Base-by-base conservation (phyloP, 2,888 invertebrate genomes). In the Cecidostiba fungosa region DNA sequence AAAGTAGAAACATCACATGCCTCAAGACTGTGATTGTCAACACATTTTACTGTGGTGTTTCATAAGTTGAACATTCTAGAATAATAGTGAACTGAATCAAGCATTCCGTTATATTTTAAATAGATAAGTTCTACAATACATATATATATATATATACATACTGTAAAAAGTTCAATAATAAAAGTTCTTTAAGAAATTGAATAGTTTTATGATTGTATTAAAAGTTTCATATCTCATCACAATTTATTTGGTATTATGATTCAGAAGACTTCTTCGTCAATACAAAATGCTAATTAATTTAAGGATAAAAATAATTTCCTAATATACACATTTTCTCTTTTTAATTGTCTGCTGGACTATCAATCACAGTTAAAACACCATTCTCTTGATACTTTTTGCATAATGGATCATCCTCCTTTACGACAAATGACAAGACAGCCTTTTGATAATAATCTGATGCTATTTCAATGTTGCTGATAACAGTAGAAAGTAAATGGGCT, bases 391-490 rank as follows among this genome's bases (percentile, higher is more conserved):
- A 96, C 83, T 95, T 94, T 69, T 95, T 94, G 90, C 96, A 96
- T 32, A 98, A 94, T 73, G 95, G 95, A 91, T 97, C 97, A 91
- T 96, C 96, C 92, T 98, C 97, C 86, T 96, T 95, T 23, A 98
- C 94, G 39, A 96, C 95, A 94, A 97, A 99, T 0, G 97, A 96
- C 87, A 99, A 91, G 0, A 97, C 96, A 0, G 96, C 96, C 91
- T 95, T 96, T 92, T 97, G 95, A 93, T 99, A 99, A 93, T 98
- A 99, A 90, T 97, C 95, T 0, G 96, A 93, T 91, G 96, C 94
- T 90, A 98, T 94, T 94, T 98, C 96, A 88, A 99, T 95, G 92
- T 99, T 99, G 92, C 96, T 96, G 79, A 99, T 99, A 81, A 99
- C 98, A 10, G 97, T 97, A 73, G 97, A 95, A 16, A 99, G 94